Evolutionary conservation across 2,113 vertebrate genomes (phyloP).

Genomic region (Gnathonemus longibarbis): DNA sequence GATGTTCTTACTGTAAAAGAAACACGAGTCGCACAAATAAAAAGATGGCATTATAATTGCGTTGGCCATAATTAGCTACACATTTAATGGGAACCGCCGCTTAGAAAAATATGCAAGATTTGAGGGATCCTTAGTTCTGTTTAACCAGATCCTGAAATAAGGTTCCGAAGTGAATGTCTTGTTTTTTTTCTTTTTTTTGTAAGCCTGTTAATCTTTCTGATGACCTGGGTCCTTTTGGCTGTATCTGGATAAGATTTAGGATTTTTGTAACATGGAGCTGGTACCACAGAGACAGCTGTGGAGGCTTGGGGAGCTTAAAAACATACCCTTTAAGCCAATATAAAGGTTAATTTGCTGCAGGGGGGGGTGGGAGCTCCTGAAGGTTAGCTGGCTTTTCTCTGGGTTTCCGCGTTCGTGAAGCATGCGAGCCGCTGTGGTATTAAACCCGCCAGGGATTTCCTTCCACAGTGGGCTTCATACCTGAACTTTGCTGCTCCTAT

Average conservation of each 20-base stretch:
- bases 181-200: background rate
- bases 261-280: background rate
- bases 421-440: background rate
- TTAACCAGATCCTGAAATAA: background rate
- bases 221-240: background rate
- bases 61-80: background rate
- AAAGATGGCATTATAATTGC: background rate
- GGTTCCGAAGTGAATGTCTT: background rate
- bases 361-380: too few relatives aligned
- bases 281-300: background rate
- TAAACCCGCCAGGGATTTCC: background rate
- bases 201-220: background rate
- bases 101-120: background rate
- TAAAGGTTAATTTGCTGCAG: background rate
- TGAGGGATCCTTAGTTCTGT: background rate
- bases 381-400: background rate
- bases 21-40: background rate
- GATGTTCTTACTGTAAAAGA: constrained; percentile 4
- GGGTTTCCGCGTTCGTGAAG: background rate
- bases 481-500: background rate
- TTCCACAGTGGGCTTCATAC: background rate
- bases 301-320: background rate
- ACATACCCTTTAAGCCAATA: background rate
- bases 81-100: background rate
- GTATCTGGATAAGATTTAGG: background rate